Evolutionary conservation across 2,888 invertebrate genomes (phyloP).

Genomic region (Perithous albicinctus): DNA sequence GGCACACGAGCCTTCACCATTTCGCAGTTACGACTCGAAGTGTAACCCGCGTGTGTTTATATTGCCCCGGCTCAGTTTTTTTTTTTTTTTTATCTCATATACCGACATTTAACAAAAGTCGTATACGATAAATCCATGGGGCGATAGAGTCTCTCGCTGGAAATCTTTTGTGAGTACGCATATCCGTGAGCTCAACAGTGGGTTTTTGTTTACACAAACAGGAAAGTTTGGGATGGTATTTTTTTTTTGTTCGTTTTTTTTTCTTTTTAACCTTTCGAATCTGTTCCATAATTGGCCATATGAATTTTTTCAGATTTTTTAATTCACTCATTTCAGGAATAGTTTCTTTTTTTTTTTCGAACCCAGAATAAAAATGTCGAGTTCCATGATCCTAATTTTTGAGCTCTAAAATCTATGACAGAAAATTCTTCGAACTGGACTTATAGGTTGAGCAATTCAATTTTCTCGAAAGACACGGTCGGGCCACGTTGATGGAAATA

Average conservation of each 20-base stretch:
- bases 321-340: too few species aligned
- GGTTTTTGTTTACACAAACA: background rate
- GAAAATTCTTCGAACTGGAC: background rate
- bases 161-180: background rate
- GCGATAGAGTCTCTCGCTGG: background rate
- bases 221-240: background rate
- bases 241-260: too few species aligned
- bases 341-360: too few species aligned
- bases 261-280: too few species aligned
- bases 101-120: slow-evolving; percentile 5
- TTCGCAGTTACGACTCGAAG: slow-evolving; percentile 4
- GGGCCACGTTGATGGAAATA: background rate
- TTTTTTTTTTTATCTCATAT: slow-evolving; percentile 7
- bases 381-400: too few species aligned
- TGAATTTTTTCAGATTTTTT: too few species aligned
- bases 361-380: too few species aligned
- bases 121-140: background rate
- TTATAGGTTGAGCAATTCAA: slow-evolving; percentile 45
- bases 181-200: background rate
- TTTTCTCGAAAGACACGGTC: slow-evolving; percentile 17
- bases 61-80: background rate
- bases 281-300: too few species aligned
- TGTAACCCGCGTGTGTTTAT: slow-evolving; percentile 24
- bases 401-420: background rate
- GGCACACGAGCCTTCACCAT: background rate